Evolutionary conservation across 2,888 invertebrate species (phyloP), one percentile per base, ranked within the genome.

Genomic region (Agriopis marginaria): DNA sequence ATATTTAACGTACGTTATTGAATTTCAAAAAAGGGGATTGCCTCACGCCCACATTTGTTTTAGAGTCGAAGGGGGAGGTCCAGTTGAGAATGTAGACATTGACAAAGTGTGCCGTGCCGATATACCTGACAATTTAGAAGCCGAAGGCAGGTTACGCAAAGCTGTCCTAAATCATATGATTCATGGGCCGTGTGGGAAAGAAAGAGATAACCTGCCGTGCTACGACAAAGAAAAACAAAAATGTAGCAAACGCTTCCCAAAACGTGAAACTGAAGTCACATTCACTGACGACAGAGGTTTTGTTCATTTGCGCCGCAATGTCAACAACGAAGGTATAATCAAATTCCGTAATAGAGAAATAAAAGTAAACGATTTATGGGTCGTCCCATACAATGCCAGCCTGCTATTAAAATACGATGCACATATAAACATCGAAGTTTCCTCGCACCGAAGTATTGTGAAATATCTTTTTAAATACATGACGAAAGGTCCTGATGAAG

Each of bases 241-340:
- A 55, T 66, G 66, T 23, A 45, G n/a, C n/a, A 66, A 60, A 40
- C 56, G 17, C 40, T 60, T 66, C 12, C 66, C 66, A 9, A 66
- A 66, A 42, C 50, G 6, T 11, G 47, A 49, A 32, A 59, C 59
- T 47, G 59, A 45, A 5, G 32, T 47, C 47, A 59, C 59, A 12
- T 59, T 59, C 32, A 6, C 39, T 49, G 50, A 61, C 14, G 23
- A 50, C 4, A 40, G 39, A 40, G 61, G 61, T n/a, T 61, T 50
- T 14, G 40, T 40, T n/a, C 32, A 61, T 50, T 61, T 61, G 51
- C 59, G 59, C 53, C n/a, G 59, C 42, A 39, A 59, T 45, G 7
- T 10, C 44, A 59, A 53, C n/a, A 65, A 65, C 14, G 45, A 53
- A 17, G 59, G 44, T 0, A 8, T 53, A 0, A 45, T 65, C 9